A percentile compares a stretch with the other conserved stretches of the same genome.
Conservation (phyloP, 2,113 vertebrate species). For the Monarcha castaneiventris region DNA sequence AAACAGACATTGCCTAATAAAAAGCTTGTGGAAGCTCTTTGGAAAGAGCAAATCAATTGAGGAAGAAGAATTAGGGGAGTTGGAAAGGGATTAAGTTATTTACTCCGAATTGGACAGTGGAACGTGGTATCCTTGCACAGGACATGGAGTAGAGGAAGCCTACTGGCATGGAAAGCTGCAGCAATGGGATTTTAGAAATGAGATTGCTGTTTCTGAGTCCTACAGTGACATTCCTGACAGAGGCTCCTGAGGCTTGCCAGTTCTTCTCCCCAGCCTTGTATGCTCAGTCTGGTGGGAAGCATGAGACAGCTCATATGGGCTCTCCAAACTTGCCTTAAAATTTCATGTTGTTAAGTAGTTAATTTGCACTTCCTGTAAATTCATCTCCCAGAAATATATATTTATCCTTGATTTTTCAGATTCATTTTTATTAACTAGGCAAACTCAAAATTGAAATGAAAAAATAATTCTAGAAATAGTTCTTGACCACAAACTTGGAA, state of each 20-base stretch:
- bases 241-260: neutral
- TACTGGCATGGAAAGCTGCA: neutral
- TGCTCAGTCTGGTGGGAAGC: neutral
- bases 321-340: neutral
- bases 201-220: neutral
- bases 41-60: neutral
- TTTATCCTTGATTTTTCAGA: neutral
- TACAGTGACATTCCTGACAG: neutral
- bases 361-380: neutral
- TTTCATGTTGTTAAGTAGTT: neutral
- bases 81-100: neutral
- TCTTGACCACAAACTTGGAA: neutral
- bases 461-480: neutral
- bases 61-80: neutral
- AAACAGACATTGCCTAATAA: neutral
- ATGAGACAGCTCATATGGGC: accelerated
- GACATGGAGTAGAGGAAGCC: neutral
- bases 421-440: neutral
- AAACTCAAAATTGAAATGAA: neutral
- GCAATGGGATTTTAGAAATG: neutral
- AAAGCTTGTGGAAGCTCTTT: neutral
- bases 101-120: neutral
- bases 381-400: neutral
- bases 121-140: neutral
- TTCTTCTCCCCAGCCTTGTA: neutral